A percentile compares a stretch with the other conserved stretches of the same genome.
Evolutionary conservation across 2,888 invertebrate species (phyloP).

Genomic region (Ommatoiulus sabulosus): DNA sequence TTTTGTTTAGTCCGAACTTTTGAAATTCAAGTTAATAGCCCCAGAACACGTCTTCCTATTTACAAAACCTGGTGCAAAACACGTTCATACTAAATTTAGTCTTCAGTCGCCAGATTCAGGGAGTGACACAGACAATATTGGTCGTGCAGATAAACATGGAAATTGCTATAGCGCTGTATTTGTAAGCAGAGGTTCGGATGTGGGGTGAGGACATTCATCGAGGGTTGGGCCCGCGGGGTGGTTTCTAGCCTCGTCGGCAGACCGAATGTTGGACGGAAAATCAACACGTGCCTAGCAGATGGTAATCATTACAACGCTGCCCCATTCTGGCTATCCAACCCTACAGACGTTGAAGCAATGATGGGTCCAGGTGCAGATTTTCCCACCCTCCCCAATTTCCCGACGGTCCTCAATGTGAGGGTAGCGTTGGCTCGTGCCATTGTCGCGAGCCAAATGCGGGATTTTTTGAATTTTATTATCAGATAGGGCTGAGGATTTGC

Average conservation of each 20-base stretch:
- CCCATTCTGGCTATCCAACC: background rate
- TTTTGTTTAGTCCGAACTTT: background rate
- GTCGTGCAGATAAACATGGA: background rate
- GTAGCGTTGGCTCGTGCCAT: conserved; percentile 53
- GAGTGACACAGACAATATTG: conserved; percentile 16
- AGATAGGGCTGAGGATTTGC: background rate
- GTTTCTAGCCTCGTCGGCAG: conserved; percentile 9
- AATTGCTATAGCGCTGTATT: background rate
- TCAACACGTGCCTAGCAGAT: conserved; percentile 38
- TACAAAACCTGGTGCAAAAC: background rate
- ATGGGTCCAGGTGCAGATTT: conserved; percentile 46
- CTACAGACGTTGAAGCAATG: background rate
- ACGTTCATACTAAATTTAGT: background rate
- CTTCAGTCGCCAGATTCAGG: background rate
- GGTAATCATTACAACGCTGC: background rate
- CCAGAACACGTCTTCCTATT: background rate
- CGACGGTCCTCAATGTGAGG: background rate
- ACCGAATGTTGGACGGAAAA: background rate
- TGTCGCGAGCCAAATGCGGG: conserved; percentile 52
- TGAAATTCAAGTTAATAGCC: background rate
- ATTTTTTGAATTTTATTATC: conserved; percentile 48
- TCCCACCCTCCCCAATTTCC: conserved; percentile 49
- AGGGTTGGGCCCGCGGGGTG: conserved; percentile 8
- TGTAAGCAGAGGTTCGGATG: background rate
- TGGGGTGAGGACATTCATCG: conserved; percentile 10